Percentiles rank a stretch among this genome's conserved stretches.
Conservation (phyloP, 2,888 invertebrate genomes). For the Scrobipalpa costella region DNA sequence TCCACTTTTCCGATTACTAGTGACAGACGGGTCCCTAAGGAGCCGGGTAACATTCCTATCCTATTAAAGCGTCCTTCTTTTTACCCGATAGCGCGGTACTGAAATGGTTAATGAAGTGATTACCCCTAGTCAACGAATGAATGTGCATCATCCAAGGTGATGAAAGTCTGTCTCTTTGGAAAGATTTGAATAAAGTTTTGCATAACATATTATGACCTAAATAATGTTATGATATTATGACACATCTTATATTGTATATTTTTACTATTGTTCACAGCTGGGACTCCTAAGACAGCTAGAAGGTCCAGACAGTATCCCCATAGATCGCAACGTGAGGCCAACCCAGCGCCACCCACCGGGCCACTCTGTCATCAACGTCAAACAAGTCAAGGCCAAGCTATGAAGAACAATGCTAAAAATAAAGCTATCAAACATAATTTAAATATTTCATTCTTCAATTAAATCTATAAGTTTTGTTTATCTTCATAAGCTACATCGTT, state of each 20-base stretch:
- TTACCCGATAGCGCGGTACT: not conserved
- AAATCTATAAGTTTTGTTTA: too few relatives aligned
- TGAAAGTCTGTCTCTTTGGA: too few relatives aligned
- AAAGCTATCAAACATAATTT: not conserved
- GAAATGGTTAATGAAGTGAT: too few relatives aligned
- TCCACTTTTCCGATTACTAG: not conserved
- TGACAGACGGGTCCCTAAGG: not conserved
- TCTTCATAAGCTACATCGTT: too few relatives aligned
- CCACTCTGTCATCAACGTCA: constrained; percentile 73
- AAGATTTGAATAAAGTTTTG: too few relatives aligned
- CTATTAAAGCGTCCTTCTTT: not conserved
- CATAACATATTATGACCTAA: too few relatives aligned
- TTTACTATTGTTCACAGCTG: constrained; percentile 49
- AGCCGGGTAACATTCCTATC: not conserved
- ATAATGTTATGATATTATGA: too few relatives aligned
- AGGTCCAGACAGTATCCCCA: constrained; percentile 63
- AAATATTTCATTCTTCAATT: not conserved
- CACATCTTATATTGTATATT: too few relatives aligned
- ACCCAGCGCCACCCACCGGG: constrained; percentile 75
- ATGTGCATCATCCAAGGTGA: too few relatives aligned
- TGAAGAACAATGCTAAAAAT: constrained; percentile 40
- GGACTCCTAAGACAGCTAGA: constrained; percentile 66
- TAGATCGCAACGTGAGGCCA: constrained; percentile 74
- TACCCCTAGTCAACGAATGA: too few relatives aligned
- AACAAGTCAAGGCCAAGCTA: constrained; percentile 70